phyloP scores from a whole-genome alignment of 2,113 vertebrate species.

The Otocyon megalotis region DNA sequence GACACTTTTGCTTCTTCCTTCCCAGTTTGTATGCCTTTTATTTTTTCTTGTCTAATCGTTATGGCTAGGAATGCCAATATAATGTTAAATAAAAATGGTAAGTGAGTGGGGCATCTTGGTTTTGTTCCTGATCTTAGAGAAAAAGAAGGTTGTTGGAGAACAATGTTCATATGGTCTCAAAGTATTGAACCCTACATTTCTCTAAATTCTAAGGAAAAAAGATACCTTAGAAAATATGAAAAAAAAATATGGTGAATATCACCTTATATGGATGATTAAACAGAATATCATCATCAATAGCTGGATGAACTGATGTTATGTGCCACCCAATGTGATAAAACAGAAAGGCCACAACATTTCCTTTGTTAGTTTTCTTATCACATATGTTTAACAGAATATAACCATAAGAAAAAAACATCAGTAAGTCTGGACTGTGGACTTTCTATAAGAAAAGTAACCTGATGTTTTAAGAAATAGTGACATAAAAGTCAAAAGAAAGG shows the following conservation, averaged over 20 bases:
- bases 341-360: background rate
- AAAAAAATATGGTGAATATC: background rate
- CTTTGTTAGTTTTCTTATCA: constrained; percentile 5
- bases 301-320: background rate
- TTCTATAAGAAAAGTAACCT: background rate
- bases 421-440: background rate
- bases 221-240: background rate
- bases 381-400: background rate
- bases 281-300: background rate
- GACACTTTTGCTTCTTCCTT: background rate
- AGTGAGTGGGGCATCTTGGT: background rate
- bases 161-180: background rate
- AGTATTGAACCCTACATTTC: background rate
- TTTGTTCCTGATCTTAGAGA: background rate
- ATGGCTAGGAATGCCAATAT: background rate
- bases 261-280: background rate
- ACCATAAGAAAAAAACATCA: background rate
- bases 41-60: background rate
- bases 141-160: background rate
- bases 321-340: background rate
- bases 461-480: constrained; percentile 9
- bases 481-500: background rate
- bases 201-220: background rate
- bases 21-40: background rate
- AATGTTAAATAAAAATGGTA: background rate